These are phyloP conservation scores for Lathronympha strigana DNA, from an alignment of 2,888 invertebrate species.

Conservation along the genomic window DNA sequence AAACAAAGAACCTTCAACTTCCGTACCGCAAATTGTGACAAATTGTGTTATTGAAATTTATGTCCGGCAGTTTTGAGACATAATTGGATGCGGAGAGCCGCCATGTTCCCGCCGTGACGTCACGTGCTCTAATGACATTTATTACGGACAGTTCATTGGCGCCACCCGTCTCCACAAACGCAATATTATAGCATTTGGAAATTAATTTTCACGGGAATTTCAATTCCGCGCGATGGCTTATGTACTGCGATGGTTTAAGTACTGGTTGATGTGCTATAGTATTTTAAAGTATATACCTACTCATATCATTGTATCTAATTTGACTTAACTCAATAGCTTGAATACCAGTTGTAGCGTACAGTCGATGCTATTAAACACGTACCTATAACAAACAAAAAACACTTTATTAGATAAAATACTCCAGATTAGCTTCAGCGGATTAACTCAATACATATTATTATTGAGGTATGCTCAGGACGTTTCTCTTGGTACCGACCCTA, in stretches of 20 bases:
- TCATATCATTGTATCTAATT: neutral
- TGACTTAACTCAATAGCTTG: neutral
- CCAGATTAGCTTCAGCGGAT: neutral
- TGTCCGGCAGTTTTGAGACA: slow-evolving; percentile 77
- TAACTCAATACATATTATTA: no score
- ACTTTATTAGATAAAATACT: neutral
- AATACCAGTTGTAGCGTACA: neutral
- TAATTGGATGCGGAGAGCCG: slow-evolving; percentile 75
- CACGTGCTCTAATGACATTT: slow-evolving; percentile 77
- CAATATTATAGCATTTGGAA: slow-evolving; percentile 62
- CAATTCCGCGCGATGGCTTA: slow-evolving; percentile 49
- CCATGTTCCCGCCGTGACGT: slow-evolving; percentile 71
- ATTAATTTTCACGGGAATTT: slow-evolving; percentile 71
- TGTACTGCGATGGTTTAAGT: slow-evolving; percentile 35
- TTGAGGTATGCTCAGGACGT: neutral
- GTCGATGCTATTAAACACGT: slow-evolving; percentile 7
- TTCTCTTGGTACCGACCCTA: no score
- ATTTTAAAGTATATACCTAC: neutral
- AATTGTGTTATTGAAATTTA: slow-evolving; percentile 80
- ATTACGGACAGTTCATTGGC: slow-evolving; percentile 76
- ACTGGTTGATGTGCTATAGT: neutral
- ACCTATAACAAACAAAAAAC: slow-evolving; percentile 34
- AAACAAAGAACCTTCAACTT: slow-evolving; percentile 62
- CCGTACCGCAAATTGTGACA: slow-evolving; percentile 73
- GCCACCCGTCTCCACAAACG: slow-evolving; percentile 64